These are phyloP conservation scores for Chaenodraco wilsoni DNA, from an alignment of 2,797 vertebrate genomes.

Conservation along the genomic window DNA sequence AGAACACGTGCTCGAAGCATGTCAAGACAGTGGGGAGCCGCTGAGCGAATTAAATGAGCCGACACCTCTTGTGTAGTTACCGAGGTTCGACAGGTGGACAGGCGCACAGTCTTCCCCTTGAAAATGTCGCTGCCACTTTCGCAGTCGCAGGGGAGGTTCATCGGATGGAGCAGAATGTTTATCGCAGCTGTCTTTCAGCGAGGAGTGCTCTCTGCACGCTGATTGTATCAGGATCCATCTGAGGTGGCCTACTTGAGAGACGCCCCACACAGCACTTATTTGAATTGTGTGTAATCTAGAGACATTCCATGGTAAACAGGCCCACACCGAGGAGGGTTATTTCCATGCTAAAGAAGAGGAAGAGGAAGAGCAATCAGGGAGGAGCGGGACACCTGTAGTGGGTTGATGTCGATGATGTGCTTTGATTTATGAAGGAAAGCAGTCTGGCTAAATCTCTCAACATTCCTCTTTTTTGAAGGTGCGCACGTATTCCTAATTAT, in stretches of 20 bases:
- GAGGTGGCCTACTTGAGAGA: conserved; percentile 58
- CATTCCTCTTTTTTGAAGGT: conserved; percentile 6
- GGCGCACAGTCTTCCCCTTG: conserved; percentile 34
- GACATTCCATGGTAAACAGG: conserved; percentile 63
- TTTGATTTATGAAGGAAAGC: conserved; percentile 64
- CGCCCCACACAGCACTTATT: conserved; percentile 49
- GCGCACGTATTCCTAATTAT: conserved; percentile 39
- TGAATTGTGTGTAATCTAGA: conserved; percentile 55
- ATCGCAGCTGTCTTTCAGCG: conserved; percentile 17
- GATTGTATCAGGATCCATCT: conserved; percentile 38
- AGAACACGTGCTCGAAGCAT: conserved; percentile 8
- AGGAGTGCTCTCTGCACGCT: conserved; percentile 38
- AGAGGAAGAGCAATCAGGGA: conserved; percentile 41
- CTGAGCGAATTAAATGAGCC: conserved; percentile 24
- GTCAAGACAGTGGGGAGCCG: conserved; percentile 14
- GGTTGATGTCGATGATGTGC: conserved; percentile 45
- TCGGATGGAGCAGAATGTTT: conserved; percentile 36
- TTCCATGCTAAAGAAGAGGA: conserved; percentile 62
- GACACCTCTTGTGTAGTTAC: conserved; percentile 27
- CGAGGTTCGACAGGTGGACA: conserved; percentile 38
- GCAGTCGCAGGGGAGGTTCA: neutral
- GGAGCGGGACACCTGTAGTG: conserved; percentile 64
- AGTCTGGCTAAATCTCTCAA: conserved; percentile 42
- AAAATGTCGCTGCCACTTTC: conserved; percentile 28
- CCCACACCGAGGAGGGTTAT: conserved; percentile 42